These are phyloP conservation scores for Prinia subflava DNA, from an alignment of 2,113 vertebrate genomes.

Conservation along the genomic window DNA sequence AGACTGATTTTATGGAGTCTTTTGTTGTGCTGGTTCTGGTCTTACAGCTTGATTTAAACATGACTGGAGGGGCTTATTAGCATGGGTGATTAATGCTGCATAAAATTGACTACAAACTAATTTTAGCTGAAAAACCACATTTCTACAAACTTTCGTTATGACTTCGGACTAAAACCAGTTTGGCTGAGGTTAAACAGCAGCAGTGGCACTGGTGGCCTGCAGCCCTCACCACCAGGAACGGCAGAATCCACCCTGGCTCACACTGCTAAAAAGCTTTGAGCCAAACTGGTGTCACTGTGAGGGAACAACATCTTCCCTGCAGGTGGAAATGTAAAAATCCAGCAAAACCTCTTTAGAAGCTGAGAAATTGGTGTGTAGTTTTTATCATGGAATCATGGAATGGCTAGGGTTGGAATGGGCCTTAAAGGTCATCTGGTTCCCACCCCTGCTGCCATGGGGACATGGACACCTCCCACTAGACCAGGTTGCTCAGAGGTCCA, in stretches of 20 bases:
- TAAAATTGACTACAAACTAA: constrained; percentile 25
- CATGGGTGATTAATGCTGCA: constrained; percentile 24
- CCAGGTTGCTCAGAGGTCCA: not conserved
- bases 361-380: not conserved
- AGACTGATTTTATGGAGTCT: constrained; percentile 13
- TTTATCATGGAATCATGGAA: not conserved
- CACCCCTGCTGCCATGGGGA: not conserved
- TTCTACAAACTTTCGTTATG: not conserved
- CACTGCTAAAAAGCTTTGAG: not conserved
- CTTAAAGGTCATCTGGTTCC: not conserved
- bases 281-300: fast-evolving
- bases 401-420: not conserved
- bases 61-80: constrained; percentile 18
- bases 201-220: fast-evolving
- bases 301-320: not conserved
- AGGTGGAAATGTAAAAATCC: not conserved
- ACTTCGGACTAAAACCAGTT: not conserved
- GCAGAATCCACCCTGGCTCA: not conserved
- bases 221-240: fast-evolving
- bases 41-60: not conserved
- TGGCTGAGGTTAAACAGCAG: not conserved
- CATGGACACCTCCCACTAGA: not conserved
- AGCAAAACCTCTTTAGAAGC: not conserved
- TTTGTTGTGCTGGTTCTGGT: constrained; percentile 18
- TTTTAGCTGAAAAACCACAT: not conserved